Percentiles rank a stretch among this genome's conserved stretches.
phyloP scores from a whole-genome alignment of 2,888 invertebrate species.

The Mythimna vitellina region DNA sequence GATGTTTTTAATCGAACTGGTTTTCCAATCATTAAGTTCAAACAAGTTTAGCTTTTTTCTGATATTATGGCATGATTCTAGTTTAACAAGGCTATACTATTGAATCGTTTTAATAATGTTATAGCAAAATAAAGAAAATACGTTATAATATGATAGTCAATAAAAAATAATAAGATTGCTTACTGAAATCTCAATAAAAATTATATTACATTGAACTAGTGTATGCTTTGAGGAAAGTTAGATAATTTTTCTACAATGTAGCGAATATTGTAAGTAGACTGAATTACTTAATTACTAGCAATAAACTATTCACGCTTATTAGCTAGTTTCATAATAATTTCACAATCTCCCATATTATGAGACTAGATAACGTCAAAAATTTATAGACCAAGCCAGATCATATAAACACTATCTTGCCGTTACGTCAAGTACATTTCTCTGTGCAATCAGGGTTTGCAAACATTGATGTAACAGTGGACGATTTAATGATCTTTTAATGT shows the following conservation, averaged over 20 bases:
- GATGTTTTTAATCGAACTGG: neutral
- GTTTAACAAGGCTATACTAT: neutral
- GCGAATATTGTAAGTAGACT: neutral
- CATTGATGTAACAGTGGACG: slow-evolving; percentile 43
- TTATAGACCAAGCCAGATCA: slow-evolving; percentile 11
- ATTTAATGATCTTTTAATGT: slow-evolving; percentile 55
- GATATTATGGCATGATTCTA: neutral
- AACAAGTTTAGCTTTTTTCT: neutral
- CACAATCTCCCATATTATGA: neutral
- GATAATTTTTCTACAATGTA: too few relatives aligned
- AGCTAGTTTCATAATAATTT: slow-evolving; percentile 23
- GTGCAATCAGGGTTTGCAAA: slow-evolving; percentile 35
- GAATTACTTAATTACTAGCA: neutral
- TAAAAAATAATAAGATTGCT: neutral
- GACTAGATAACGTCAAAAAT: slow-evolving; percentile 22
- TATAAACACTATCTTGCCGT: slow-evolving; percentile 5
- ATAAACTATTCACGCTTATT: neutral
- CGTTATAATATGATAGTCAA: neutral
- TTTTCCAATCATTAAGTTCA: neutral
- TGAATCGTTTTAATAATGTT: neutral
- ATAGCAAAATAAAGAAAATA: neutral
- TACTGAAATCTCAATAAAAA: neutral
- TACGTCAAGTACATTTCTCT: slow-evolving; percentile 34
- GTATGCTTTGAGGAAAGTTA: neutral
- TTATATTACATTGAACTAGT: neutral